phyloP scores from a whole-genome alignment of 2,797 vertebrate species.

The Podarcis lilfordi region DNA sequence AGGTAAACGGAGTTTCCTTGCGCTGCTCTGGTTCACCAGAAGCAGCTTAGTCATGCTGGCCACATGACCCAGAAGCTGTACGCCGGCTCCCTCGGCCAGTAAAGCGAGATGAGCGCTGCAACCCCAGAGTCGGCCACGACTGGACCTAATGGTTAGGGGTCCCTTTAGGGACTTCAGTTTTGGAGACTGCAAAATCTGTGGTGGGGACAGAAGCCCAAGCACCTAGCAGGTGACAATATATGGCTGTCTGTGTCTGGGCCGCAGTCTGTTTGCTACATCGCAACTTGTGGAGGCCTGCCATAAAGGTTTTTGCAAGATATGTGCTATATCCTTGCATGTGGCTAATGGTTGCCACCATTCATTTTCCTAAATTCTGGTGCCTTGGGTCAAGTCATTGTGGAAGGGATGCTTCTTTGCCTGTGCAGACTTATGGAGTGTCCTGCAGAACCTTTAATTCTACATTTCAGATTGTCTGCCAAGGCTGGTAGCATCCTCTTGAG shows the following conservation, averaged over 20 bases:
- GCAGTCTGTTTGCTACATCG: background rate
- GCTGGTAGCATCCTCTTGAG: background rate
- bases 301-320: background rate
- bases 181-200: background rate
- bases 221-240: too few relatives aligned
- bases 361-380: background rate
- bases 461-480: background rate
- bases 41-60: too few relatives aligned
- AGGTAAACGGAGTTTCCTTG: too few relatives aligned
- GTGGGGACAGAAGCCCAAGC: too few relatives aligned
- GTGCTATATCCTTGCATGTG: background rate
- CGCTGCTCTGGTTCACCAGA: too few relatives aligned
- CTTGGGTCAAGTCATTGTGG: background rate
- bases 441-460: background rate
- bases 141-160: too few relatives aligned
- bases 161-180: background rate
- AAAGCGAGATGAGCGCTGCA: too few relatives aligned
- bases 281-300: background rate
- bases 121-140: too few relatives aligned
- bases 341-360: background rate
- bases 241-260: background rate
- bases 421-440: background rate
- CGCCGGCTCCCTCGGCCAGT: too few relatives aligned
- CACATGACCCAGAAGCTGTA: too few relatives aligned
- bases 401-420: background rate